These are phyloP conservation scores for Bedellia somnulentella DNA, from an alignment of 2,888 invertebrate species.

Conservation along the genomic window DNA sequence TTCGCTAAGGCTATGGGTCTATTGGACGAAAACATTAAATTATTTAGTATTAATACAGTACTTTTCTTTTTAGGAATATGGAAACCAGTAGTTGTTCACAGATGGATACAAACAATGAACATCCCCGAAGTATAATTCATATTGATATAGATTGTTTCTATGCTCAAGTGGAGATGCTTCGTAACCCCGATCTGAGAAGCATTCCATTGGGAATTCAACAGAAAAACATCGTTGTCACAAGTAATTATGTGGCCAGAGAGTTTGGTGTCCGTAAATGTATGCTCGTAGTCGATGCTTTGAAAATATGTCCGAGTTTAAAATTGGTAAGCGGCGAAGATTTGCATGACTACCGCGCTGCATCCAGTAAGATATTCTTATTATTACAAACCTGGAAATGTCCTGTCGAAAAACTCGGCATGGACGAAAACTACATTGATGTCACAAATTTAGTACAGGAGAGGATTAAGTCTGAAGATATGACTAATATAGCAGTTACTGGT, in stretches of 20 bases:
- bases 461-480: slow-evolving; percentile 32
- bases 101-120: slow-evolving; percentile 41
- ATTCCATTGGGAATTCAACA: slow-evolving; percentile 81
- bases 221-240: slow-evolving; percentile 81
- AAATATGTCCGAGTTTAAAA: slow-evolving; percentile 72
- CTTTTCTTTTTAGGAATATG: slow-evolving; percentile 39
- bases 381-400: slow-evolving; percentile 71
- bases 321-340: slow-evolving; percentile 84
- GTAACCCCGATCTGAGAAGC: slow-evolving; percentile 66
- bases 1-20: too few species aligned
- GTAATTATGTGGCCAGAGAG: slow-evolving; percentile 79
- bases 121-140: slow-evolving; percentile 74
- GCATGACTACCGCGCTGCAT: slow-evolving; percentile 76
- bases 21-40: too few species aligned
- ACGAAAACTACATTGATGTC: slow-evolving; percentile 84
- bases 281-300: slow-evolving; percentile 72
- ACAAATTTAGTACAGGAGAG: slow-evolving; percentile 65
- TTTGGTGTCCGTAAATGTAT: slow-evolving; percentile 79
- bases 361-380: slow-evolving; percentile 72
- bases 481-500: slow-evolving; percentile 44
- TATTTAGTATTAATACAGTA: too few species aligned
- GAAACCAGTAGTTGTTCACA: slow-evolving; percentile 45
- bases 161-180: slow-evolving; percentile 82
- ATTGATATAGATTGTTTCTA: slow-evolving; percentile 85
- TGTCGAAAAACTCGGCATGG: slow-evolving; percentile 81